These are phyloP conservation scores for Scolopax mira DNA, from an alignment of 2,113 vertebrate genomes.

Conservation along the genomic window DNA sequence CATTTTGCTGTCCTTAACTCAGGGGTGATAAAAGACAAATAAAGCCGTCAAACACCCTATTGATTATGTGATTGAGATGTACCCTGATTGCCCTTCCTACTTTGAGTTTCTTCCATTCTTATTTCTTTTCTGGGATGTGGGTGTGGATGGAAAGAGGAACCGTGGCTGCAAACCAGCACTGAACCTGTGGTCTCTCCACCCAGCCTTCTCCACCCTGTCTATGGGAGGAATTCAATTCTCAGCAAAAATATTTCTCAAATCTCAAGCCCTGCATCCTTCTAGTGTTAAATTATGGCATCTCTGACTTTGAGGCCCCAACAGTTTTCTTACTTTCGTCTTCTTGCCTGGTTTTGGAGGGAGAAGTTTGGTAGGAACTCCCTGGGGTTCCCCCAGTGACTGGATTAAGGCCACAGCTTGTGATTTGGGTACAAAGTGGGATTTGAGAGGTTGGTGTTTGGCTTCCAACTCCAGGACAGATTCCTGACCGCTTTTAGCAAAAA, in stretches of 20 bases:
- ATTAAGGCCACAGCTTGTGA: background rate
- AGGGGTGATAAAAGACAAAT: conserved; percentile 21
- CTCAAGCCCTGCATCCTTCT: background rate
- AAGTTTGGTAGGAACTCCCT: background rate
- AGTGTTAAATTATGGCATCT: background rate
- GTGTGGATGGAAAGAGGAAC: background rate
- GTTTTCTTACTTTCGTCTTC: background rate
- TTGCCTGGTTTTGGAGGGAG: background rate
- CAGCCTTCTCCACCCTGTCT: background rate
- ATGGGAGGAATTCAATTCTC: background rate
- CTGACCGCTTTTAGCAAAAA: background rate
- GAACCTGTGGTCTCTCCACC: background rate
- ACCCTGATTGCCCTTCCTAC: background rate
- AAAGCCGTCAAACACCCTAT: conserved; percentile 44
- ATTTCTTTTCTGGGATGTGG: background rate
- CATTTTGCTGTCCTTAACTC: conserved; percentile 21
- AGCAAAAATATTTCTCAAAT: background rate
- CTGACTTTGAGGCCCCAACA: background rate
- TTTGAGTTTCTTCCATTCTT: background rate
- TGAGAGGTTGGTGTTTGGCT: background rate
- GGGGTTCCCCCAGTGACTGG: background rate
- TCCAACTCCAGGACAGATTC: background rate
- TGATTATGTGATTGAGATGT: conserved; percentile 38
- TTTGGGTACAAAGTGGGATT: background rate
- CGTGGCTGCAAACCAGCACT: background rate